Conservation (phyloP, 2,113 vertebrate species). For the Pungitius pungitius region DNA sequence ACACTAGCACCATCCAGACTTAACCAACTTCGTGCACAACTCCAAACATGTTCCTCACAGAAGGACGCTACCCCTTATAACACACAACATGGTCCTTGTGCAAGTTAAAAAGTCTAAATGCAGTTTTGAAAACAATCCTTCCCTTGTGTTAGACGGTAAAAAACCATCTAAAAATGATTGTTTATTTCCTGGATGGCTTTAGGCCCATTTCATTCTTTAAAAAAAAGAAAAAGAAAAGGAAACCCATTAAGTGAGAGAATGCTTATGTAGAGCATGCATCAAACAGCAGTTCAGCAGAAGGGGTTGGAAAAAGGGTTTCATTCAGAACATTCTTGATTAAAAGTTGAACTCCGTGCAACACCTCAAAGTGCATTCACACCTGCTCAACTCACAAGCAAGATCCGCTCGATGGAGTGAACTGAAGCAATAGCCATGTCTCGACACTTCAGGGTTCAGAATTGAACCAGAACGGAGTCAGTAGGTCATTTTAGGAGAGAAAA, state of each 20-base stretch:
- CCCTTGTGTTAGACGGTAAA: conserved; percentile 30
- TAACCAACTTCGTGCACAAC: conserved; percentile 53
- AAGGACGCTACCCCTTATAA: neutral
- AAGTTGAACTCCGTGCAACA: conserved; percentile 29
- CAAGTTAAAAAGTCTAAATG: conserved; percentile 18
- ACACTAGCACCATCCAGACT: conserved; percentile 40
- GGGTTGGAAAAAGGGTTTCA: conserved; percentile 35
- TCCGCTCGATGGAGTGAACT: conserved; percentile 16
- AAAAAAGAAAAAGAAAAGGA: conserved; percentile 29
- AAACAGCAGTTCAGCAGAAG: conserved; percentile 50
- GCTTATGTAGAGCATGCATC: conserved; percentile 23
- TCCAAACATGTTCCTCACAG: conserved; percentile 9
- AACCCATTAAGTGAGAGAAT: conserved; percentile 42
- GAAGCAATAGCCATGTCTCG: conserved; percentile 23
- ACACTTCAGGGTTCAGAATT: conserved; percentile 5
- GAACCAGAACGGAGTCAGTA: conserved; percentile 20
- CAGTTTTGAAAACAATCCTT: conserved; percentile 35
- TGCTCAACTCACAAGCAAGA: conserved; percentile 46
- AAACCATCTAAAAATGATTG: conserved; percentile 51
- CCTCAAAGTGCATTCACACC: conserved; percentile 51
- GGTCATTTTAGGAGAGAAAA: conserved; percentile 5
- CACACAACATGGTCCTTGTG: neutral
- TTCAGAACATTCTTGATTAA: conserved; percentile 20
- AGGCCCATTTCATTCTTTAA: neutral
- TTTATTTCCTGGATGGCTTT: conserved; percentile 44